Base-by-base conservation (phyloP, 2,888 invertebrate species). In the Hyles lineata region DNA sequence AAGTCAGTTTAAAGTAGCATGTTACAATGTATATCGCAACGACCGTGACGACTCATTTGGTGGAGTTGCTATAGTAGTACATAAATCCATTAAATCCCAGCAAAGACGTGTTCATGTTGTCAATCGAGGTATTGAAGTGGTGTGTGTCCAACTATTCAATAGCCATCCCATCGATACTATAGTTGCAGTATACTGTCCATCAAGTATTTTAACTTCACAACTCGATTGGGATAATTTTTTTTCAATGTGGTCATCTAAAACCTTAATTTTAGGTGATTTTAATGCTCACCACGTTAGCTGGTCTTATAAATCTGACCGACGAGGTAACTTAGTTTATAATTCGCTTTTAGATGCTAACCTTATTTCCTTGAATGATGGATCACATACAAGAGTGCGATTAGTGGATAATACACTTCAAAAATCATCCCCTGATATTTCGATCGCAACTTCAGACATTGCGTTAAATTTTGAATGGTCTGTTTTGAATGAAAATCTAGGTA, bases 351-450 rank as follows among this genome's bases (percentile, higher is more conserved):
- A n/a, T n/a, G n/a, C n/a, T n/a, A n/a, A n/a, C n/a, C n/a, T n/a
- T n/a, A n/a, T n/a, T n/a, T n/a, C n/a, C n/a, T n/a, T n/a, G 9
- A 60, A 60, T 25, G 60, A 60, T 60, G 60, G 60, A 23, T 11
- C 60, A 9, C 25, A 60, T 17, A 60, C 60, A 23, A 3, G 60
- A 25, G 23, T 60, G 15, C 60, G 60, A 8, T 60, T 60, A 60
- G 60, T 60, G 1, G 15, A 60, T 25, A 60, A 15, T 25, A 25
- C 23, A 23, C 3, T 60, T 1, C 60, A 59, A n/a, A 8, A 59
- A 60, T 60, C 60, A 25, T 60, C 60, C 15, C 60, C 60, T 7
- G 60, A 60, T 60, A n/a, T n/a, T n/a, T n/a, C n/a, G n/a, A n/a
- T n/a, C n/a, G n/a, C n/a, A n/a, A n/a, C n/a, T n/a, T n/a, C n/a